Conservation (phyloP, 1,140 invertebrate species). For the Bombyx mori region DNA sequence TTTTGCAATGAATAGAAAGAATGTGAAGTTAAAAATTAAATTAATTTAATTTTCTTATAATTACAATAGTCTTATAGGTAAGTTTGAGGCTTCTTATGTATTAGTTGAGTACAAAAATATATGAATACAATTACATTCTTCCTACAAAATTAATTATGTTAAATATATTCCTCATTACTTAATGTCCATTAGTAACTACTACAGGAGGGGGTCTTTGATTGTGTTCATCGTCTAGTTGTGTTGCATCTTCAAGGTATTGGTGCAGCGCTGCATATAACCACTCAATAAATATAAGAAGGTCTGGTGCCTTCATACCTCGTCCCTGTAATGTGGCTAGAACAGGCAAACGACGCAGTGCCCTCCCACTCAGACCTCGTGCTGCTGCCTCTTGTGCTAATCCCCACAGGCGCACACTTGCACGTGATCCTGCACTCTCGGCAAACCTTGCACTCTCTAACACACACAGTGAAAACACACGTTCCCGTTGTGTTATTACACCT, state of each 20-base stretch:
- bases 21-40: too few relatives aligned
- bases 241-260: slow-evolving; percentile 20
- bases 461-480: slow-evolving; percentile 41
- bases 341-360: slow-evolving; percentile 89
- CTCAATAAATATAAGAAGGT: slow-evolving; percentile 12
- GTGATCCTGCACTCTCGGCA: slow-evolving; percentile 47
- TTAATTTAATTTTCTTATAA: too few relatives aligned
- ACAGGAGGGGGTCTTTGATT: too few relatives aligned
- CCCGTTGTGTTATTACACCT: slow-evolving; percentile 67
- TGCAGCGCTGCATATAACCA: slow-evolving; percentile 23
- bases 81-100: too few relatives aligned
- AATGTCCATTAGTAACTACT: background rate
- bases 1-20: too few relatives aligned
- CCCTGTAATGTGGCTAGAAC: slow-evolving; percentile 76
- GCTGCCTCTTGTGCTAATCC: slow-evolving; percentile 45
- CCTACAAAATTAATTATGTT: too few relatives aligned
- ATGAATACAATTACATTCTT: too few relatives aligned
- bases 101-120: too few relatives aligned
- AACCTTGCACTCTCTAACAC: slow-evolving; percentile 37
- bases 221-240: slow-evolving; percentile 12
- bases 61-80: too few relatives aligned
- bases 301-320: slow-evolving; percentile 67
- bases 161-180: background rate
- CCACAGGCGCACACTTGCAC: slow-evolving; percentile 44
- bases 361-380: slow-evolving; percentile 61